These are phyloP conservation scores for Drosophila repleta DNA, from an alignment of 1,140 invertebrate species.

Conservation along the genomic window DNA sequence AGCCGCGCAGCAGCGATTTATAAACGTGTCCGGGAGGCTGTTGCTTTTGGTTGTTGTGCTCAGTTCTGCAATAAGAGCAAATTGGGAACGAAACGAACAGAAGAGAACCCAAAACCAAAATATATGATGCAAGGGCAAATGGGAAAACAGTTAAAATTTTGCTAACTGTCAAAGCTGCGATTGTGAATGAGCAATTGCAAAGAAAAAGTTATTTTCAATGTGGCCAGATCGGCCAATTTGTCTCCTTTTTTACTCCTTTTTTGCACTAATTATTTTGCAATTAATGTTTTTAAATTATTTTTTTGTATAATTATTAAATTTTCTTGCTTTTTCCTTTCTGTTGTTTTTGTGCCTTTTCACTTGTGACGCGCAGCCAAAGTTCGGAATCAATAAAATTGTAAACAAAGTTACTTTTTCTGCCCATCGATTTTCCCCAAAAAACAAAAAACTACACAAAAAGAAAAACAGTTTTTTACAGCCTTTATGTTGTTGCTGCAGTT, in stretches of 20 bases:
- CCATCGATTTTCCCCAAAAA: conserved; percentile 75
- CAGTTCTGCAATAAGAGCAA: conserved; percentile 11
- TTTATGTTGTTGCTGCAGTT: conserved; percentile 48
- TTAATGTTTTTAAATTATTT: conserved; percentile 3
- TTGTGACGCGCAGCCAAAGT: conserved; percentile 16
- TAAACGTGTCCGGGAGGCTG: conserved; percentile 64
- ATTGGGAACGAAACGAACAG: conserved; percentile 7
- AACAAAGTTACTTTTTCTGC: conserved; percentile 61
- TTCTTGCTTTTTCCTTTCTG: neutral
- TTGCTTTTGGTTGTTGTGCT: conserved; percentile 24
- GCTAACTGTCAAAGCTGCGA: neutral
- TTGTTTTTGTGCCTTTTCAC: conserved; percentile 1
- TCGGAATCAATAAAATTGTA: conserved; percentile 74
- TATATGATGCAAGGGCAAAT: conserved; percentile 5
- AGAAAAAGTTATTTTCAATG: conserved; percentile 51
- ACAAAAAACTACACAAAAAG: neutral
- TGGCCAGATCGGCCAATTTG: conserved; percentile 6
- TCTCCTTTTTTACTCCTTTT: neutral
- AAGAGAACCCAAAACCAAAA: conserved; percentile 4
- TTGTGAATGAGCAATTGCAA: neutral
- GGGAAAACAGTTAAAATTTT: conserved; percentile 4
- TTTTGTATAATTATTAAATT: neutral
- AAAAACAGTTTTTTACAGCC: conserved; percentile 29
- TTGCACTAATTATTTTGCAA: neutral
- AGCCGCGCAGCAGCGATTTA: conserved; percentile 79